Evolutionary conservation across 1,140 invertebrate species (phyloP), one percentile per base, ranked within the genome.

Genomic region (Drosophila gunungcola): DNA sequence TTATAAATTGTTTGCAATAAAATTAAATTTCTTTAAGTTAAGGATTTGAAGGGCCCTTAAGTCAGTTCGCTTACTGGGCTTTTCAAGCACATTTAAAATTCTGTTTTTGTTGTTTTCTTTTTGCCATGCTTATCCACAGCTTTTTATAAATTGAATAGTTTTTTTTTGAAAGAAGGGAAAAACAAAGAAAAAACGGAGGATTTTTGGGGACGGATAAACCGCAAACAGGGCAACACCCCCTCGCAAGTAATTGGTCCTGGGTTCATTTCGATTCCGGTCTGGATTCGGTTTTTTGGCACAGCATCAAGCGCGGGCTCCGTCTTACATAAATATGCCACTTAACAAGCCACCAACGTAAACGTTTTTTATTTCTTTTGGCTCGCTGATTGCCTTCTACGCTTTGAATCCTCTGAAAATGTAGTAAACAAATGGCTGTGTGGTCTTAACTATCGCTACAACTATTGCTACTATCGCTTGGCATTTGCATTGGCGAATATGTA

Each of bases 271-370:
- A 76, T 76, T 76, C 61, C 61, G 39, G 54, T 69, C 46, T 52
- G 39, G 58, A 58, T 48, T 84, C 67, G 13, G 16, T 61, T 61
- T 78, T 68, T 76, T 65, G 70, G 64, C 68, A 78, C 78, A 81
- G 76, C 73, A 67, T 81, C 73, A 64, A 73, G 62, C 46, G 65
- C 43, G 42, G 34, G 38, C 34, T 27, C 25, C 62, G 52, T 51
- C 57, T 82, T 68, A 78, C 79, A 89, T 86, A 88, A 86, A 83
- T 83, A 78, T 81, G 79, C 65, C 83, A 86, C 79, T 88, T 86
- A 83, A 69, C 82, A 73, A 76, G 72, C 73, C 73, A 76, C 52
- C 61, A 76, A 76, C 73, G 73, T 75, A 76, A 70, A 70, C 5
- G 46, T 76, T 67, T 74, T 55, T 63, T 75, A 64, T 75, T 74